Conservation (phyloP, 2,888 invertebrate genomes). For the Melanchra persicariae region DNA sequence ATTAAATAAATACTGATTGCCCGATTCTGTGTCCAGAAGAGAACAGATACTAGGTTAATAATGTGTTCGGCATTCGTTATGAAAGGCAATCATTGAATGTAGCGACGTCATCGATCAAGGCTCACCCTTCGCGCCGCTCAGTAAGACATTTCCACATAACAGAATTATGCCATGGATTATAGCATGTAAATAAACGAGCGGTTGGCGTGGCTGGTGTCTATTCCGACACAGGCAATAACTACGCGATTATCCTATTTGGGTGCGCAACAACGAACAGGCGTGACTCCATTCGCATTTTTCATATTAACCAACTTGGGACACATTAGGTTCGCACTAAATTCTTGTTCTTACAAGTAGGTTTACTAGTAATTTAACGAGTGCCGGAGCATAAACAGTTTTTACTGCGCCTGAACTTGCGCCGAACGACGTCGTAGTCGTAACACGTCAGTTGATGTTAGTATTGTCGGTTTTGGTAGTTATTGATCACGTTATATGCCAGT, state of each 20-base stretch:
- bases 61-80: conserved; percentile 51
- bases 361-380: conserved; percentile 60
- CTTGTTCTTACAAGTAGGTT: conserved; percentile 61
- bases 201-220: conserved; percentile 89
- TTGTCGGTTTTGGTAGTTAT: conserved; percentile 47
- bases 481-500: conserved; percentile 48
- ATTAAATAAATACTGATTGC: conserved; percentile 43
- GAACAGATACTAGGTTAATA: conserved; percentile 48
- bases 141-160: conserved; percentile 83
- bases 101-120: conserved; percentile 72
- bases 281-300: conserved; percentile 82
- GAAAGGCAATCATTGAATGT: conserved; percentile 56
- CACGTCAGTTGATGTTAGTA: conserved; percentile 45
- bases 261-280: conserved; percentile 83
- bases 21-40: conserved; percentile 24
- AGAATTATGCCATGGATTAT: conserved; percentile 77
- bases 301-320: conserved; percentile 77
- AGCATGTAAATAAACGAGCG: conserved; percentile 87
- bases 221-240: conserved; percentile 86
- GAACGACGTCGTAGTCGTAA: conserved; percentile 42
- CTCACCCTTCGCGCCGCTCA: conserved; percentile 59
- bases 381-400: conserved; percentile 59
- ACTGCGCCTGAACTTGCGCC: conserved; percentile 54
- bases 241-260: conserved; percentile 87
- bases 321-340: conserved; percentile 68